These are phyloP conservation scores for Oscheius myriophilus DNA, from an alignment of 2,888 invertebrate genomes.

Conservation along the genomic window DNA sequence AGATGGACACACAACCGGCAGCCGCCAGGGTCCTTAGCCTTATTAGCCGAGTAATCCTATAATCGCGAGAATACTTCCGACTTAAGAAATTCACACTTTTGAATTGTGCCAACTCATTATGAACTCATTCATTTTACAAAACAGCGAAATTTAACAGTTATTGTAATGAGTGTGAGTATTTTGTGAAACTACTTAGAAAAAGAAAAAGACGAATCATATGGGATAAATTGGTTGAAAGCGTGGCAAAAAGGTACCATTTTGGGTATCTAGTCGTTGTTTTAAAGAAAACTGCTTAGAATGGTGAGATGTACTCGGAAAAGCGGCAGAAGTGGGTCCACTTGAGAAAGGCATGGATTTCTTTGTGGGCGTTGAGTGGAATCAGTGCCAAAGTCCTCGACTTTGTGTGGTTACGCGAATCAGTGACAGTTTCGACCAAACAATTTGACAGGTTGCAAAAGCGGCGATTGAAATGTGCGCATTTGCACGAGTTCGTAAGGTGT, in stretches of 20 bases:
- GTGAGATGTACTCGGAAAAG: neutral
- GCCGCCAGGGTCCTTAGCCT: slow-evolving; percentile 24
- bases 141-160: no score
- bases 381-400: slow-evolving; percentile 30
- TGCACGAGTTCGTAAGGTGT: no score
- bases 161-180: no score
- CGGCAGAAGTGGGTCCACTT: slow-evolving; percentile 21
- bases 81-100: neutral
- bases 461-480: no score
- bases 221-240: no score
- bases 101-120: no score
- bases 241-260: no score
- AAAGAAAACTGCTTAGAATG: neutral
- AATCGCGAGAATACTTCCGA: slow-evolving; percentile 27
- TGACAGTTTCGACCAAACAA: slow-evolving; percentile 29
- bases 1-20: slow-evolving; percentile 27
- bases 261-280: no score
- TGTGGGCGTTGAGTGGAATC: slow-evolving; percentile 29
- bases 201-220: no score
- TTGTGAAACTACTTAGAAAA: no score
- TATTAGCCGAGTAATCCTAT: slow-evolving; percentile 22
- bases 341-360: slow-evolving; percentile 23
- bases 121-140: no score
- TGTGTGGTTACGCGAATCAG: slow-evolving; percentile 29
- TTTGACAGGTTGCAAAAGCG: slow-evolving; percentile 13